Conservation (phyloP, 2,888 invertebrate species). For the Drosophila anomelani region DNA sequence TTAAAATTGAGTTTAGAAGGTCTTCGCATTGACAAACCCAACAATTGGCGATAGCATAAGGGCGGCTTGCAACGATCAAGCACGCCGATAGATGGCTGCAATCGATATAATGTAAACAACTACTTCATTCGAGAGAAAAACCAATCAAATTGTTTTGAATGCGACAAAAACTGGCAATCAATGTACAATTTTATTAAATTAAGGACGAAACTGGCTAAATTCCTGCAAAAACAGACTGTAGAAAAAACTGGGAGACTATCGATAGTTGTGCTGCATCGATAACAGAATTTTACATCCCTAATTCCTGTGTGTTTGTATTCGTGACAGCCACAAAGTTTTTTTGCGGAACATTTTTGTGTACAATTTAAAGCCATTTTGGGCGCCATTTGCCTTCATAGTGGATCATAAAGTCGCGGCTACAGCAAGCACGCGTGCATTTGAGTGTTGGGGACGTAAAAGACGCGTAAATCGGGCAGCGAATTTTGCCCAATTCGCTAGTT, state of each 20-base stretch:
- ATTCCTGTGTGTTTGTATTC: constrained; percentile 81
- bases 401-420: constrained; percentile 51
- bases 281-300: constrained; percentile 40
- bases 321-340: constrained; percentile 81
- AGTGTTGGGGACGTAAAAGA: constrained; percentile 61
- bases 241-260: constrained; percentile 18
- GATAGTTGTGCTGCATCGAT: constrained; percentile 58
- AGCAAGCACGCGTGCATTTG: constrained; percentile 50
- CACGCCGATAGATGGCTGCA: neutral
- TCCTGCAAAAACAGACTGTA: neutral
- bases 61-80: neutral
- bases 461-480: constrained; percentile 66
- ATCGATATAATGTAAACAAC: constrained; percentile 38
- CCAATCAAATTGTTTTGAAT: neutral
- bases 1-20: constrained; percentile 16
- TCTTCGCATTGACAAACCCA: neutral
- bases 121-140: neutral
- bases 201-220: neutral
- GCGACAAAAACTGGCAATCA: neutral
- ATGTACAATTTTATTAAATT: neutral
- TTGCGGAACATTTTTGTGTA: constrained; percentile 82
- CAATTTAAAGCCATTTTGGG: constrained; percentile 72
- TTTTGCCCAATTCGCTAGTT: constrained; percentile 73
- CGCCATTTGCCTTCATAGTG: constrained; percentile 66
- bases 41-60: neutral